Evolutionary conservation across 2,113 vertebrate species (phyloP).

Genomic region (Urocolius indicus): DNA sequence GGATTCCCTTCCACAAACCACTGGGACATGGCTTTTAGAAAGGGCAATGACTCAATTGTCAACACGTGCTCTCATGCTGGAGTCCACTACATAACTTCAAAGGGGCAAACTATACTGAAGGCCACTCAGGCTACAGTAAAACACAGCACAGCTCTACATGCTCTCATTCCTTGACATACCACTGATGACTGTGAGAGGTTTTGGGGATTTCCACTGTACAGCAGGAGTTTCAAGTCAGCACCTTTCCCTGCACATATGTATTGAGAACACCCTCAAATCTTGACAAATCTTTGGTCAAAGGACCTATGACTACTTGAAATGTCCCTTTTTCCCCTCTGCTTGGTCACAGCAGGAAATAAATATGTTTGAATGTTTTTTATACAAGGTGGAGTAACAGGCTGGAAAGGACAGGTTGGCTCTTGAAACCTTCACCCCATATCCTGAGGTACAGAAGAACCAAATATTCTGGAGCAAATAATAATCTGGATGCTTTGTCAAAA

Average conservation of each 20-base stretch:
- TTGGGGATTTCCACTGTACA: rapidly evolving
- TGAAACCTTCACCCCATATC: neutral
- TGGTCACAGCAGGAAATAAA: neutral
- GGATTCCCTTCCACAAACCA: neutral
- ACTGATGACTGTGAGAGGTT: neutral
- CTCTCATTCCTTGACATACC: neutral
- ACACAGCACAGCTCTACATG: neutral
- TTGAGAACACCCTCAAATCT: neutral
- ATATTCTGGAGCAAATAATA: neutral
- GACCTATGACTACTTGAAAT: neutral
- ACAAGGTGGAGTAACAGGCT: neutral
- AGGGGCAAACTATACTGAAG: neutral
- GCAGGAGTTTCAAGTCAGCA: neutral
- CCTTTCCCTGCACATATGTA: rapidly evolving
- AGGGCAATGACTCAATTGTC: neutral
- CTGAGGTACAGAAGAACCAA: neutral
- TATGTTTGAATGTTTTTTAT: neutral
- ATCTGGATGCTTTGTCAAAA: slow-evolving; percentile 33
- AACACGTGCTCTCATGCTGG: neutral
- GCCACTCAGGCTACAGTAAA: neutral
- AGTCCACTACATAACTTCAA: neutral
- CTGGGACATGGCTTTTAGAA: rapidly evolving
- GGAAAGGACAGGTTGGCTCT: neutral
- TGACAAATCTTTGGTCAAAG: neutral
- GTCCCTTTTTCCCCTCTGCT: neutral